phyloP scores from a whole-genome alignment of 2,888 invertebrate genomes.

The Ophion costatus region DNA sequence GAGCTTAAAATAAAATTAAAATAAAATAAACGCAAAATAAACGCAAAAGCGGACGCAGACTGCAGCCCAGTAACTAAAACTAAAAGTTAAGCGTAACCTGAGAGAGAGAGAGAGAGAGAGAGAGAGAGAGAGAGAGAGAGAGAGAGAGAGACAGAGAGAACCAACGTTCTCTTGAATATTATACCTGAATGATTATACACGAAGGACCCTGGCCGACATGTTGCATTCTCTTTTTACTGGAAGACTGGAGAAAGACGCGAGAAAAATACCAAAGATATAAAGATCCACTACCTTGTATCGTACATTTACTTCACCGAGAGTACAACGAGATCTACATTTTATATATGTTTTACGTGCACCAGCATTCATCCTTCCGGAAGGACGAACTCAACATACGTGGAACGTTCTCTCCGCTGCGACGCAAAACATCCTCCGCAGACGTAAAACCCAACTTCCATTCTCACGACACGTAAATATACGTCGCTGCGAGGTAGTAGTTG shows the following conservation, averaged over 20 bases:
- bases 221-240: not conserved
- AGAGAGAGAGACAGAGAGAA: not conserved
- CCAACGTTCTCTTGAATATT: conserved; percentile 1
- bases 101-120: too few species aligned
- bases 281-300: conserved; percentile 31
- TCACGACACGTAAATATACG: conserved; percentile 16
- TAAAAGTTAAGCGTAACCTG: too few species aligned
- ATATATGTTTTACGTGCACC: conserved; percentile 10
- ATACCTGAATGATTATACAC: conserved; percentile 8
- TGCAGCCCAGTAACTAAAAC: too few species aligned
- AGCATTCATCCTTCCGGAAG: conserved; percentile 52
- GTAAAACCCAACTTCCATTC: conserved; percentile 28
- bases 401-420: conserved; percentile 26
- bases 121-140: not conserved
- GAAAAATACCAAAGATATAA: conserved; percentile 46
- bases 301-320: conserved; percentile 33
- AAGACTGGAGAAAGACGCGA: conserved; percentile 14
- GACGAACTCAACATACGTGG: conserved; percentile 34
- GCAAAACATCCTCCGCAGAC: conserved; percentile 23
- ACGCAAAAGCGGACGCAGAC: too few species aligned
- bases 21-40: too few species aligned
- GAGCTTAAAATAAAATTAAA: too few species aligned
- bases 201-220: not conserved
- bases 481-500: conserved; percentile 30
- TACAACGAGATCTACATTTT: conserved; percentile 29